Conservation (phyloP, 2,888 invertebrate species). For the Enoplolaimus lenunculus region DNA sequence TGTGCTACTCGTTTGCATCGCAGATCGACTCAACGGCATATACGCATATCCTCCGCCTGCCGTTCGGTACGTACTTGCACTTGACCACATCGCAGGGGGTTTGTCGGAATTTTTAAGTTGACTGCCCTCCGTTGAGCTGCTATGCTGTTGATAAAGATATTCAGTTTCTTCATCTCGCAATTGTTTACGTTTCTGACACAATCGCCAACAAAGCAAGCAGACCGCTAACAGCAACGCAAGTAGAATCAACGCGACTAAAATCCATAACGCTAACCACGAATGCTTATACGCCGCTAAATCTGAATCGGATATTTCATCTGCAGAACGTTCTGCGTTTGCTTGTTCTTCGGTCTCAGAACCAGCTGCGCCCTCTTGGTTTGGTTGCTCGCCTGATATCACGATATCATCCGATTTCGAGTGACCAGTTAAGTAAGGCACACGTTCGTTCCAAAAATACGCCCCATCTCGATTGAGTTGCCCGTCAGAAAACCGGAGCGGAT, state of each 20-base stretch:
- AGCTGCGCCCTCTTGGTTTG: neutral
- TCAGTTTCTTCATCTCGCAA: neutral
- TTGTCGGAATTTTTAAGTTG: too few species aligned
- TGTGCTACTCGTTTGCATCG: neutral
- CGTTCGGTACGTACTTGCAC: neutral
- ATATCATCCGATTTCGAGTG: neutral
- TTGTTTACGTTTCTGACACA: neutral
- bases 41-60: too few species aligned
- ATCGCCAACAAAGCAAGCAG: neutral
- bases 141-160: neutral
- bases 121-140: neutral
- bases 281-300: slow-evolving; percentile 33
- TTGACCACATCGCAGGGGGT: neutral
- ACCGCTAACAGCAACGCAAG: slow-evolving; percentile 25
- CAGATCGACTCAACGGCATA: neutral
- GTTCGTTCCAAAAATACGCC: slow-evolving; percentile 36
- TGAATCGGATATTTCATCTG: neutral
- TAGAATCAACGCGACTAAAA: slow-evolving; percentile 32
- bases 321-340: neutral
- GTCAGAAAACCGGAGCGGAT: slow-evolving; percentile 26
- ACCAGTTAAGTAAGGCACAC: slow-evolving; percentile 15
- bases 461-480: slow-evolving; percentile 33
- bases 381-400: neutral
- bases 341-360: neutral
- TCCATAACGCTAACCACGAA: slow-evolving; percentile 37